These are phyloP conservation scores for Cecropterus lyciades DNA, from an alignment of 1,140 invertebrate genomes.

Conservation along the genomic window DNA sequence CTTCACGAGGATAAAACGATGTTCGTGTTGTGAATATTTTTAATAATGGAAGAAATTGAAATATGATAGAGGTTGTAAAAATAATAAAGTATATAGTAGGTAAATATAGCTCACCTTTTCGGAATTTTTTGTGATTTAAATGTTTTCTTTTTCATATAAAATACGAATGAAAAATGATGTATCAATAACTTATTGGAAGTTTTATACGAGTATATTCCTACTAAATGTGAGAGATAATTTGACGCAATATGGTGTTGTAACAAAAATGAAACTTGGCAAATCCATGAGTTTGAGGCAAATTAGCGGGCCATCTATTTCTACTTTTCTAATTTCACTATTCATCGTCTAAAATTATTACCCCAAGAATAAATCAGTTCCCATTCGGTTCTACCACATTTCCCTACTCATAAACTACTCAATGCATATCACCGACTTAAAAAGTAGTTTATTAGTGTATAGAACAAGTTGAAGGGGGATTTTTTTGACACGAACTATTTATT, in stretches of 20 bases:
- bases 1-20: not conserved
- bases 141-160: too few species aligned
- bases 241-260: too few species aligned
- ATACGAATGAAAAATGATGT: too few species aligned
- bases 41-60: not conserved
- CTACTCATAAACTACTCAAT: slow-evolving; percentile 1
- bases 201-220: too few species aligned
- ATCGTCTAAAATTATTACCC: slow-evolving; percentile 57
- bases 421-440: slow-evolving; percentile 3
- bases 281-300: slow-evolving; percentile 37
- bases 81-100: not conserved
- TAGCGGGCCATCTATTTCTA: slow-evolving; percentile 58
- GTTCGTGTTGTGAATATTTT: not conserved
- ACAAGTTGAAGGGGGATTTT: not conserved
- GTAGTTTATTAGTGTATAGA: not conserved
- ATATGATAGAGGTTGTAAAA: not conserved
- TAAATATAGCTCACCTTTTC: too few species aligned
- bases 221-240: too few species aligned
- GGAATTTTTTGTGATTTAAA: too few species aligned
- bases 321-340: slow-evolving; percentile 58
- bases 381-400: slow-evolving; percentile 46
- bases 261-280: not conserved
- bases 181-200: too few species aligned
- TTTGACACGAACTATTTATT: too few species aligned
- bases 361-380: slow-evolving; percentile 63